These are phyloP conservation scores for Heliconius melpomene DNA, from an alignment of 1,140 invertebrate genomes.

Conservation along the genomic window DNA sequence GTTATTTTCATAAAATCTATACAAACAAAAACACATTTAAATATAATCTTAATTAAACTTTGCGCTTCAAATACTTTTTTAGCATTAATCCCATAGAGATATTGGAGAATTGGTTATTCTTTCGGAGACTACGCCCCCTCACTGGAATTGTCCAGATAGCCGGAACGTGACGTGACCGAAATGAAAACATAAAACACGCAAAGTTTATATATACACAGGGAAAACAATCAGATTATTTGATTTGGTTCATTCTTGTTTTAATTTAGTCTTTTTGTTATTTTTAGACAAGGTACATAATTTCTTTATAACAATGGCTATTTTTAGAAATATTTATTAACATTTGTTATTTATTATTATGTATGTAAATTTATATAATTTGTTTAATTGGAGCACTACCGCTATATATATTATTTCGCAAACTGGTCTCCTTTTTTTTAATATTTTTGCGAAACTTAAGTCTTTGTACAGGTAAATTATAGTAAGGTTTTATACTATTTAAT, in stretches of 20 bases:
- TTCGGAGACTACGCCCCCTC: background rate
- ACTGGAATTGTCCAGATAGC: background rate
- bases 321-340: too few species aligned
- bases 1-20: background rate
- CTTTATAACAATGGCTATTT: too few species aligned
- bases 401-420: too few species aligned
- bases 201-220: background rate
- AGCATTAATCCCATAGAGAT: background rate
- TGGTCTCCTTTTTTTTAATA: background rate
- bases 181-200: slow-evolving; percentile 4
- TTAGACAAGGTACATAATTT: too few species aligned
- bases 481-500: background rate
- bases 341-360: too few species aligned
- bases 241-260: background rate
- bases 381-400: too few species aligned
- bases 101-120: background rate
- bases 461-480: background rate
- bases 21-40: background rate
- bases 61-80: background rate
- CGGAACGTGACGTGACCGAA: background rate
- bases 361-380: too few species aligned
- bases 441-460: too few species aligned
- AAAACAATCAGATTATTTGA: background rate
- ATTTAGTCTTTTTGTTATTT: too few species aligned
- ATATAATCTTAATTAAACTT: background rate